These are phyloP conservation scores for Drosophila diplacantha DNA, from an alignment of 2,888 invertebrate genomes.

Conservation along the genomic window DNA sequence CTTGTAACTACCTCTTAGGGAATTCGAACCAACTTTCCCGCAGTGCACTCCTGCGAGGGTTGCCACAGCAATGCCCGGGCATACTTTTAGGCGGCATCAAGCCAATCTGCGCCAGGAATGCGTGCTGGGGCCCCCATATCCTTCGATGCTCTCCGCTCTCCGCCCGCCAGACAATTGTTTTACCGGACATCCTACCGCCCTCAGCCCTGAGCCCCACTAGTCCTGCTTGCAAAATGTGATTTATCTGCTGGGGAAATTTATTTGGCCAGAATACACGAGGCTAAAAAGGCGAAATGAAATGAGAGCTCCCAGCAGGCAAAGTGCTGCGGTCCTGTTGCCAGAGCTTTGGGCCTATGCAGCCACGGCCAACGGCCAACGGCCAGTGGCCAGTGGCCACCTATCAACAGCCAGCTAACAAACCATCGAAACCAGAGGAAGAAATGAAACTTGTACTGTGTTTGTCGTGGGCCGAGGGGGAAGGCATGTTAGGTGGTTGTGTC, in stretches of 20 bases:
- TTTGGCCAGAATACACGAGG: slow-evolving; percentile 38
- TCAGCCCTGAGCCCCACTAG: neutral
- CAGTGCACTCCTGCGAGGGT: slow-evolving; percentile 26
- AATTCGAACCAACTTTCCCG: neutral
- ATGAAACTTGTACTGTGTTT: slow-evolving; percentile 31
- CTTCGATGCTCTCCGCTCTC: slow-evolving; percentile 2
- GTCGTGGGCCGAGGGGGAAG: slow-evolving; percentile 22
- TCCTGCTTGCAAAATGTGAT: slow-evolving; percentile 44
- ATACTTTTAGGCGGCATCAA: slow-evolving; percentile 1
- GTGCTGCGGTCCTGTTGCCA: slow-evolving; percentile 18
- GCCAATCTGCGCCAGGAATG: slow-evolving; percentile 3
- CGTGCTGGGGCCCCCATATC: neutral
- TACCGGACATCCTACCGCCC: slow-evolving; percentile 3
- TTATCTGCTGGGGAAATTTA: slow-evolving; percentile 51
- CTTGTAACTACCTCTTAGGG: neutral
- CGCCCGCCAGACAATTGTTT: slow-evolving; percentile 22
- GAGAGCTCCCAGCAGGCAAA: slow-evolving; percentile 26
- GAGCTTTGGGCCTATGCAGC: slow-evolving; percentile 5
- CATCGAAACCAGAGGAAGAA: slow-evolving; percentile 4
- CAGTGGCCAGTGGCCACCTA: neutral
- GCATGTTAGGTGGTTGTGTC: slow-evolving; percentile 5
- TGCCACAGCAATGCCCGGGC: slow-evolving; percentile 24
- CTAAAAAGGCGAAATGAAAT: slow-evolving; percentile 42
- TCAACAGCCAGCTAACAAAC: slow-evolving; percentile 15
- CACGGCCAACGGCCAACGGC: neutral